phyloP scores from a whole-genome alignment of 2,888 invertebrate species.

The Craniophora ligustri region DNA sequence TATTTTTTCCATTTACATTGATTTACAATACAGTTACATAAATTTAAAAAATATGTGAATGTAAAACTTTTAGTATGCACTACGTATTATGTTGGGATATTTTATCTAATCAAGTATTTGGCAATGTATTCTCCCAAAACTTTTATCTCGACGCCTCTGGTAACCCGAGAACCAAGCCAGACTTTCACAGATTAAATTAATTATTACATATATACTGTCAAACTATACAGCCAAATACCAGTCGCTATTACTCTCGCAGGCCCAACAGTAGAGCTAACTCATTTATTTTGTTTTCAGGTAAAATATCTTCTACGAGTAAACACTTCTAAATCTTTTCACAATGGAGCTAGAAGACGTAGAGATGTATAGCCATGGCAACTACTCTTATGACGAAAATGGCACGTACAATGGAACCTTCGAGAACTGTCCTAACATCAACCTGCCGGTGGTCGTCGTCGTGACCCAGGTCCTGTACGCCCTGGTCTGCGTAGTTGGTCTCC shows the following conservation, averaged over 20 bases:
- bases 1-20: slow-evolving; percentile 2
- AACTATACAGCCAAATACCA: background rate
- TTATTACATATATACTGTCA: slow-evolving; percentile 1
- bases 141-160: slow-evolving; percentile 24
- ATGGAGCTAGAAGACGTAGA: slow-evolving; percentile 83
- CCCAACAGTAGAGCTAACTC: slow-evolving; percentile 1
- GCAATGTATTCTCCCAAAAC: background rate
- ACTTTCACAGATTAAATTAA: slow-evolving; percentile 25
- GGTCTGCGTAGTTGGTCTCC: slow-evolving; percentile 95
- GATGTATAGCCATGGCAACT: slow-evolving; percentile 71
- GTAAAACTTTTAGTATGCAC: too few species aligned
- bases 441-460: slow-evolving; percentile 87
- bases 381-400: slow-evolving; percentile 72
- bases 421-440: slow-evolving; percentile 86
- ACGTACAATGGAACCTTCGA: slow-evolving; percentile 77
- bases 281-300: slow-evolving; percentile 58
- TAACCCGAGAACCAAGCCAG: slow-evolving; percentile 38
- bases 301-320: slow-evolving; percentile 30
- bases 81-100: slow-evolving; percentile 3
- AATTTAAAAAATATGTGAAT: too few species aligned
- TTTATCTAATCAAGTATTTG: background rate
- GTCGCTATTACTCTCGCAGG: background rate
- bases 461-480: slow-evolving; percentile 93
- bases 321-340: slow-evolving; percentile 32
- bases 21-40: slow-evolving; percentile 4